Evolutionary conservation across 2,113 vertebrate species (phyloP), one percentile per base, ranked within the genome.

Genomic region (Dromiciops gliroides): DNA sequence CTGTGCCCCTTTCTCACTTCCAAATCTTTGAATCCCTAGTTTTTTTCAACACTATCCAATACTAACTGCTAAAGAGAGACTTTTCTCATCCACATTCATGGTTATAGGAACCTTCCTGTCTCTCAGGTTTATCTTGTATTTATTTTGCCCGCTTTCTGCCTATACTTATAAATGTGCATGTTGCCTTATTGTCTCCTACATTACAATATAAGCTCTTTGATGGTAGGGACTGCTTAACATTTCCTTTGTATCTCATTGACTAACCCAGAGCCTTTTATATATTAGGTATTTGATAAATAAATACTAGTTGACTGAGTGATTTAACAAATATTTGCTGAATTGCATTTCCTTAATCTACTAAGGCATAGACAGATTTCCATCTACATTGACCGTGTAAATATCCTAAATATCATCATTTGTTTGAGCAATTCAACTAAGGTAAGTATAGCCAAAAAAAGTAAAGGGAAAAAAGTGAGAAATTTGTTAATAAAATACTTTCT

Each of bases 401-500:
- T 75, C 16, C 25, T 67, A n/a, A 3, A 67, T 67, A n/a, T 67
- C 60, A 16, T 67, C 11, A n/a, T 16, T 67, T 75, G 11, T 75
- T 75, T 19, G 60, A n/a, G 14, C n/a, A 75, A 75, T 3, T 75
- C 14, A 75, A 75, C 60, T 31, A 75, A 60, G 10, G 3, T 1
- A 12, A n/a, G 16, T 75, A 19, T 75, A 67, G 5, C 3, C 4
- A 44, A 51, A 8, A 0, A 37, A 50, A 24, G 9, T 25, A 6
- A 24, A 50, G 48, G 48, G 28, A 51, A 9, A 9, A 44, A 60
- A 25, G 3, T 14, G 0, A 0, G 1, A 2, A n/a, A n/a, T 52
- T 51, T 52, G 24, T 53, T 88, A 19, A 67, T 24, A 47, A 67
- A 48, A 89, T 0, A 28, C 14, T 44, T 50, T 28, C 5, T 19